Evolutionary conservation across 1,140 invertebrate genomes (phyloP), one percentile per base, ranked within the genome.

Genomic region (Trichomalopsis sarcophagae): DNA sequence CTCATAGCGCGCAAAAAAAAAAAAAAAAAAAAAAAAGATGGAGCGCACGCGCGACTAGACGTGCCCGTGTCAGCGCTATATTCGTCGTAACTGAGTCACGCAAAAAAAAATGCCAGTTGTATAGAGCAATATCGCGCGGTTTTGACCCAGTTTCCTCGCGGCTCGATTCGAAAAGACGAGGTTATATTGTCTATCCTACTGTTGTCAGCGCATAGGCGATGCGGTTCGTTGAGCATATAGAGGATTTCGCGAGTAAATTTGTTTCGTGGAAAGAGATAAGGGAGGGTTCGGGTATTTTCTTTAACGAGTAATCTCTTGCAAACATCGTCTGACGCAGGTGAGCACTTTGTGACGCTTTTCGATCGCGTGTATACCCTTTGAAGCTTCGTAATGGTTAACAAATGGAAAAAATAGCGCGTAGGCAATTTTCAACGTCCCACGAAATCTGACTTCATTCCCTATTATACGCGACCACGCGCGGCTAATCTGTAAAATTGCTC

Each of bases 141-240:
- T 82, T 82, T 82, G 73, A 83, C 73, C 73, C 14, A 83, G 30
- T 83, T 82, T 10, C 71, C 7, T 44, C 55, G 5, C 47, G 47
- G 10, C 47, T 62, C 55, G 55, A 62, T n/a, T 62, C 13, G 30
- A 33, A 74, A 33, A 74, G 23, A 27, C 33, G 33, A 74, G 71
- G 71, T 74, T 74, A 40, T 74, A 74, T 74, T 74, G 33, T 74
- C 71, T 13, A 27, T 21, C 27, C 9, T 36, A 4, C 33, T 36
- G 33, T 36, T 10, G 40, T 44, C 9, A 44, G 27, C 68, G 68
- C 27, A 27, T 30, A 30, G 68, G n/a, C 1, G 68, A 69, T 69
- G 47, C 4, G 47, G 2, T 69, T 4, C n/a, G 17, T 69, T 69
- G 9, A 5, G 27, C 27, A n/a, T 69, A 11, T 21, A n/a, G 68